Base-by-base conservation (phyloP, 2,888 invertebrate genomes). In the Eilema sororculum region DNA sequence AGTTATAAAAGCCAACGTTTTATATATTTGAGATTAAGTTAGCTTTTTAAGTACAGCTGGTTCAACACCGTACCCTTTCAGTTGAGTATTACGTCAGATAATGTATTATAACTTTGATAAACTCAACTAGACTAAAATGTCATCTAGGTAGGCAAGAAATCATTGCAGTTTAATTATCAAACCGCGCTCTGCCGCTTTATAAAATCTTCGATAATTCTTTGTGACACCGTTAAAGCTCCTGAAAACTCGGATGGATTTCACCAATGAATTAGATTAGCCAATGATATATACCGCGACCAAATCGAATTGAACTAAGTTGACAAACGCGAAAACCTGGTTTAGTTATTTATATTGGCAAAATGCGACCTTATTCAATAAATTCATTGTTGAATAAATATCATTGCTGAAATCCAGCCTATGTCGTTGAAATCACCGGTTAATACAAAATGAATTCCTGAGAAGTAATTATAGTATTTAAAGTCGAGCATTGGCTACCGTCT, bases 81-180 rank as follows among this genome's bases (percentile, higher is more conserved):
- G 84, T 82, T 89, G 91, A 93, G 91, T 92, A 92, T 93, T 89
- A 84, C 83, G 78, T 83, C 79, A 74, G 75, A 78, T 76, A 76
- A 72, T 75, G 71, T 72, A 81, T 41, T 71, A 70, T 75, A 77
- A 82, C 71, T 80, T 76, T 66, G 73, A 73, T 74, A 70, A 71
- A 72, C 80, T 80, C 77, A 81, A 82, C 77, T 82, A 77, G 65
- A 65, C 2, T 65, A 30, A n/a, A 74, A 68, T 68, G 62, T 76
- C 68, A 70, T 61, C 33, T 74, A 65, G 25, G 25, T 37, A 74
- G 84, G 84, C 84, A 84, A 84, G 84, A 82, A 67, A 72, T 76
- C 72, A 30, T 74, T 70, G 68, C 67, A 75, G 80, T 81, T 82
- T 75, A 74, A 65, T 67, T 62, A 56, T 72, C 73, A 81, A 80